Base-by-base conservation (phyloP, 2,113 vertebrate genomes). In the Cebus imitator region DNA sequence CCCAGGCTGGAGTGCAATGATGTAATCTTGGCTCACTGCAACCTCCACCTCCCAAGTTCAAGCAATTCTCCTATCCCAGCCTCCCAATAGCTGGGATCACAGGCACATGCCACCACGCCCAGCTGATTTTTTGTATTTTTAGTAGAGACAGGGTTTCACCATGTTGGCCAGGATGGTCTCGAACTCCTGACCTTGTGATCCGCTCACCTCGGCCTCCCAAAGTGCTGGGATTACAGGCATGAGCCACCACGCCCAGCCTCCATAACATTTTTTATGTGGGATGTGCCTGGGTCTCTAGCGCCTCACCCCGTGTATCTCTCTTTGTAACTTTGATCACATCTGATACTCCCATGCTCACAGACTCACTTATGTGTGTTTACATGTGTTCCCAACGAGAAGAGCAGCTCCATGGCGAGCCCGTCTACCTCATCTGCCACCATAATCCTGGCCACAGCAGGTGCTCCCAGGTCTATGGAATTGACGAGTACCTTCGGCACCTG, bases 361-460 rank as follows among this genome's bases (percentile, higher is more conserved):
- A 27, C 7, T 23, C n/a, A 17, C 23, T 8, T 9, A n/a, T 30
- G 61, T 64, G 7, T 10, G 10, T 7, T 5, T 1, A 10, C 11
- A 12, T 7, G 21, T 40, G 35, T 43, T 48, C 58, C 80, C 30
- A 30, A 35, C 2, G 0, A 35, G 25, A 66, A 84, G 45, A 9
- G 48, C 50, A 8, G 5, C 40, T 45, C 61, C 17, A 3, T 0
- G 55, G 52, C 0, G 3, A 58, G 23, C 52, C 87, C 1, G 0
- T n/a, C 40, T 40, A 23, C 52, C 13, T 2, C 1, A 10, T 8
- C 30, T 40, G 58, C 57, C n/a, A 20, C 14, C 6, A 21, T 21
- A 45, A 52, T 27, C 13, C 43, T n/a, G 55, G 64, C 2, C 52
- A 12, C 5, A 1, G 23, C 32, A 17, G 84, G 32, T 2, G 27